These are phyloP conservation scores for Saccopteryx bilineata DNA, from an alignment of 2,113 vertebrate species.

Conservation along the genomic window DNA sequence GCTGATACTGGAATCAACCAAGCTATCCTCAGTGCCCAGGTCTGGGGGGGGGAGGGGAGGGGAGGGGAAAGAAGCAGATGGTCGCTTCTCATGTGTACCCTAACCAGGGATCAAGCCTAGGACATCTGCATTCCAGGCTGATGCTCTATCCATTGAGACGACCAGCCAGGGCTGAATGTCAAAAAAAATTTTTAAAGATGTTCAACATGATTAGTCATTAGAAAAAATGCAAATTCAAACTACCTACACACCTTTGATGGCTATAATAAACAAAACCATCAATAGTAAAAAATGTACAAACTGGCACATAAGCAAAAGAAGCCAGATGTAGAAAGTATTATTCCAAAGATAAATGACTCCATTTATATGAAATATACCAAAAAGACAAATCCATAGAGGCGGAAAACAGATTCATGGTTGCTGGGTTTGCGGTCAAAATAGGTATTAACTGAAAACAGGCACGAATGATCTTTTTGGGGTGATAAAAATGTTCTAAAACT, in stretches of 20 bases:
- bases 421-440: background rate
- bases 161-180: too few species aligned
- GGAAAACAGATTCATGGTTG: constrained; percentile 1
- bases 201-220: background rate
- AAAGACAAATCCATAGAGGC: background rate
- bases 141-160: too few species aligned
- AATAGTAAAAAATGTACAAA: background rate
- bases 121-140: too few species aligned
- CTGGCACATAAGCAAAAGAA: constrained; percentile 12
- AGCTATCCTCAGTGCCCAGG: too few species aligned
- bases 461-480: constrained; percentile 16
- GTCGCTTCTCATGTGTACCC: too few species aligned
- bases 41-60: too few species aligned
- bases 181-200: background rate
- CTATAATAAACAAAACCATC: background rate
- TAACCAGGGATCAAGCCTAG: too few species aligned
- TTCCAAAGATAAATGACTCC: background rate
- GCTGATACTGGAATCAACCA: too few species aligned
- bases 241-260: background rate
- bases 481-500: constrained; percentile 44
- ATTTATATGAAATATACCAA: constrained; percentile 51
- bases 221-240: constrained; percentile 47
- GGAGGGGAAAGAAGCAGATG: too few species aligned
- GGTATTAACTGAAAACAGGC: background rate
- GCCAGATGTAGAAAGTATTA: background rate